Percentiles rank a stretch among this genome's conserved stretches.
Evolutionary conservation across 1,140 invertebrate genomes (phyloP).

Genomic region (Macrotrachela quadricornifera): DNA sequence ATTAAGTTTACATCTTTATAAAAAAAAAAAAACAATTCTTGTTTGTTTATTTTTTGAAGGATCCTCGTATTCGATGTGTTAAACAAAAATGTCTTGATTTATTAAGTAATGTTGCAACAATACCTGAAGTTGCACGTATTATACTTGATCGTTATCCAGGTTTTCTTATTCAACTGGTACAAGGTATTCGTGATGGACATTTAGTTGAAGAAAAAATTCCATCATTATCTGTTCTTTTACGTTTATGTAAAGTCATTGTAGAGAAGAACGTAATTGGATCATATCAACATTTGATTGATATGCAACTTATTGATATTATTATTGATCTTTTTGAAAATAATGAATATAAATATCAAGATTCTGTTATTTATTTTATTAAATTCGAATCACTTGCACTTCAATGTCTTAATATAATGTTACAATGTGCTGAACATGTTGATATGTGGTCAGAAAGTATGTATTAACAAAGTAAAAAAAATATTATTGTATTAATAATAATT

Average conservation of each 20-base stretch:
- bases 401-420: conserved; percentile 1
- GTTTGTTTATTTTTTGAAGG: too few relatives aligned
- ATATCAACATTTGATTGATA: not conserved
- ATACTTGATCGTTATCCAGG: not conserved
- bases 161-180: not conserved
- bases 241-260: conserved; percentile 2
- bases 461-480: too few relatives aligned
- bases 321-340: not conserved
- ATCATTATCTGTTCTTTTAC: not conserved
- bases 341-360: not conserved
- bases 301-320: conserved; percentile 1
- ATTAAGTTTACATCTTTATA: too few relatives aligned
- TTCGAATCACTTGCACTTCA: conserved; percentile 5
- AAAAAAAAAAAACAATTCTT: too few relatives aligned
- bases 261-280: not conserved
- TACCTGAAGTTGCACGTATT: not conserved
- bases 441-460: not conserved
- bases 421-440: not conserved
- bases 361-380: conserved; percentile 4
- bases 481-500: too few relatives aligned
- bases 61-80: not conserved
- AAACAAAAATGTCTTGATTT: conserved; percentile 7
- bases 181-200: conserved; percentile 4
- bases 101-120: not conserved
- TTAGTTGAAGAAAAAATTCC: conserved; percentile 5